phyloP scores from a whole-genome alignment of 1,140 invertebrate genomes.

The Neodiprion lecontei region DNA sequence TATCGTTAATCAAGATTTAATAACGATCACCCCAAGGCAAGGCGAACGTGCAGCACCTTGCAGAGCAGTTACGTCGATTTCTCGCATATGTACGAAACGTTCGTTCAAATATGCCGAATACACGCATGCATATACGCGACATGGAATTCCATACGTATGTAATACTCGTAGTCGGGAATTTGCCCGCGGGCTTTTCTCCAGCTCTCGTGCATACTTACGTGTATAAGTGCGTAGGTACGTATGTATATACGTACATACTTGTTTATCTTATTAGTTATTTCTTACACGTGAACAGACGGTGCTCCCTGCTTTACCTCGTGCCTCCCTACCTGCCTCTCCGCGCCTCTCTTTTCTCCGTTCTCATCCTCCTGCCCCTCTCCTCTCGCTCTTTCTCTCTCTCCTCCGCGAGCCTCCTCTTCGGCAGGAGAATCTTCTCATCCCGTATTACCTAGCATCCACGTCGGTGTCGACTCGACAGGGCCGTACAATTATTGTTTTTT shows the following conservation, averaged over 20 bases:
- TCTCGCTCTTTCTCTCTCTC: constrained; percentile 28
- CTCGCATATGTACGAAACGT: not conserved
- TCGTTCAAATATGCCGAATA: constrained; percentile 6
- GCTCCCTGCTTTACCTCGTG: not conserved
- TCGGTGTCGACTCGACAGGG: constrained; percentile 5
- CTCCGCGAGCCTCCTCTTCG: constrained; percentile 15
- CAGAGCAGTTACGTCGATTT: too few relatives aligned
- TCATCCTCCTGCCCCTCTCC: constrained; percentile 28
- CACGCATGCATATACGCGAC: constrained; percentile 5
- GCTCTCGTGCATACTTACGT: constrained; percentile 25
- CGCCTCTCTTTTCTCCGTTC: constrained; percentile 29
- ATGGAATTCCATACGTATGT: constrained; percentile 24
- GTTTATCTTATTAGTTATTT: not conserved
- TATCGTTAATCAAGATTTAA: too few relatives aligned
- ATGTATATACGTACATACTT: not conserved
- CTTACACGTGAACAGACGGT: constrained; percentile 4
- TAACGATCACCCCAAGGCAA: too few relatives aligned
- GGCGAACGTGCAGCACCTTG: too few relatives aligned
- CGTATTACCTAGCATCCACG: not conserved
- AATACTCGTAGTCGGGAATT: constrained; percentile 36
- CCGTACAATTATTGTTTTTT: not conserved
- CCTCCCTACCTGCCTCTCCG: not conserved
- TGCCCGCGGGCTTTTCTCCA: constrained; percentile 35
- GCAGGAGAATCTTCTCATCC: constrained; percentile 12
- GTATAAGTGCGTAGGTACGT: not conserved